phyloP scores from a whole-genome alignment of 2,888 invertebrate genomes.

The Ypsolopha scabrella region DNA sequence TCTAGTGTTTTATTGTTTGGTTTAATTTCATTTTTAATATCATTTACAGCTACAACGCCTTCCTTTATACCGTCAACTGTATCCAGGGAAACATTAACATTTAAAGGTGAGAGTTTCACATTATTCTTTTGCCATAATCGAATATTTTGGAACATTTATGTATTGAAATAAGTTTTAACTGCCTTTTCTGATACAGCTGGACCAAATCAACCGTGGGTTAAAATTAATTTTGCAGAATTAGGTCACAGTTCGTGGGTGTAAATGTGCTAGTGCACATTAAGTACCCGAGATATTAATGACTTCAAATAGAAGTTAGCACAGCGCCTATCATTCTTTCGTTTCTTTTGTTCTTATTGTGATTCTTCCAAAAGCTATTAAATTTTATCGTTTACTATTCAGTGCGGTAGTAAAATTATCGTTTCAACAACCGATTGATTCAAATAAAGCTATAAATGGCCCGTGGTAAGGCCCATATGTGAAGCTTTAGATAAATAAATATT shows the following conservation, averaged over 20 bases:
- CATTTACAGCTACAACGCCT: constrained; percentile 6
- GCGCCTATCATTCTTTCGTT: constrained; percentile 19
- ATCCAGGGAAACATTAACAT: constrained; percentile 6
- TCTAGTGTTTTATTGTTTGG: constrained; percentile 7
- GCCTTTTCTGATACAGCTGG: constrained; percentile 17
- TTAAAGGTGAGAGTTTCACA: constrained; percentile 9
- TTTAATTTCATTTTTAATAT: constrained; percentile 5
- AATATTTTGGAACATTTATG: constrained; percentile 1
- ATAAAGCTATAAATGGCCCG: too few relatives aligned
- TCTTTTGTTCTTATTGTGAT: constrained; percentile 12
- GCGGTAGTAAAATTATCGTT: background rate
- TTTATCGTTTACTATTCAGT: background rate
- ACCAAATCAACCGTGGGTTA: constrained; percentile 24
- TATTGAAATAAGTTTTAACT: constrained; percentile 1
- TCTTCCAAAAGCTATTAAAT: constrained; percentile 5
- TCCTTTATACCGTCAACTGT: constrained; percentile 6
- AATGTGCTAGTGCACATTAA: constrained; percentile 31
- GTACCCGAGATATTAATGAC: constrained; percentile 33
- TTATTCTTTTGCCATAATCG: background rate
- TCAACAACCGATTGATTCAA: too few relatives aligned
- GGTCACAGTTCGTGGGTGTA: constrained; percentile 37
- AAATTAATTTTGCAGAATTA: constrained; percentile 39
- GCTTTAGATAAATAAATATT: too few relatives aligned
- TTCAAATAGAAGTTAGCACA: constrained; percentile 19
- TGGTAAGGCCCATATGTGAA: too few relatives aligned